A percentile compares a stretch with the other conserved stretches of the same genome.
These are phyloP conservation scores for Planiliza haematocheilus DNA, from an alignment of 2,113 vertebrate species.

Conservation along the genomic window DNA sequence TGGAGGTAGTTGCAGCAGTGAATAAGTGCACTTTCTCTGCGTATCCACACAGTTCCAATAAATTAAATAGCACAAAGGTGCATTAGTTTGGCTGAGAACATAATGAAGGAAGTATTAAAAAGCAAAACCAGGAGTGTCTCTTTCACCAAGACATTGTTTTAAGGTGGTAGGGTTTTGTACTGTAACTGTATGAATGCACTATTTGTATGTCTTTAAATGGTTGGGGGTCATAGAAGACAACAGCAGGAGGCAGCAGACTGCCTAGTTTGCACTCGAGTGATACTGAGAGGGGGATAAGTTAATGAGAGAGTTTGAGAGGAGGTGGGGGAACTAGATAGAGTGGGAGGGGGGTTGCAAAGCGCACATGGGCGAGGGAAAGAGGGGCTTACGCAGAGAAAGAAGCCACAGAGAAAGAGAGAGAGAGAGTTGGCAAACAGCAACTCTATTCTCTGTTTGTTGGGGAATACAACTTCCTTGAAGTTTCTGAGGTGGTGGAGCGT, in stretches of 20 bases:
- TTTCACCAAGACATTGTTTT: background rate
- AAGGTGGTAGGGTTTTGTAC: constrained; percentile 2
- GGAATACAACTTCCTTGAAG: constrained; percentile 45
- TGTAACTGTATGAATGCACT: constrained; percentile 2
- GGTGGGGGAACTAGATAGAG: constrained; percentile 46
- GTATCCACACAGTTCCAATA: background rate
- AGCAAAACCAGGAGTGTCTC: background rate
- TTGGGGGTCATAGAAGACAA: constrained; percentile 50
- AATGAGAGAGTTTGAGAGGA: constrained; percentile 23
- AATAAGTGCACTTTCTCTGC: constrained; percentile 1
- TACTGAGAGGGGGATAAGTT: constrained; percentile 22
- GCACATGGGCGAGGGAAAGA: constrained; percentile 46
- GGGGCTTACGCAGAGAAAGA: constrained; percentile 60
- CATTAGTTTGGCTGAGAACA: background rate
- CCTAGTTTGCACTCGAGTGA: constrained; percentile 43
- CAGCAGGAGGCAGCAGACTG: constrained; percentile 70
- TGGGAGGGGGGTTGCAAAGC: constrained; percentile 61
- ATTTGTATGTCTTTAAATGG: constrained; percentile 20
- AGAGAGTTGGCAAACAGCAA: constrained; percentile 51
- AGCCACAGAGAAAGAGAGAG: constrained; percentile 48
- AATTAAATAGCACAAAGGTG: background rate
- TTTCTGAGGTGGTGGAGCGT: constrained; percentile 48
- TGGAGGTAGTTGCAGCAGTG: constrained; percentile 16
- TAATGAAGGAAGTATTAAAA: background rate
- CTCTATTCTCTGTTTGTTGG: constrained; percentile 52